A percentile compares a stretch with the other conserved stretches of the same genome.
Evolutionary conservation across 2,797 vertebrate species (phyloP).

Genomic region (Artibeus lituratus): DNA sequence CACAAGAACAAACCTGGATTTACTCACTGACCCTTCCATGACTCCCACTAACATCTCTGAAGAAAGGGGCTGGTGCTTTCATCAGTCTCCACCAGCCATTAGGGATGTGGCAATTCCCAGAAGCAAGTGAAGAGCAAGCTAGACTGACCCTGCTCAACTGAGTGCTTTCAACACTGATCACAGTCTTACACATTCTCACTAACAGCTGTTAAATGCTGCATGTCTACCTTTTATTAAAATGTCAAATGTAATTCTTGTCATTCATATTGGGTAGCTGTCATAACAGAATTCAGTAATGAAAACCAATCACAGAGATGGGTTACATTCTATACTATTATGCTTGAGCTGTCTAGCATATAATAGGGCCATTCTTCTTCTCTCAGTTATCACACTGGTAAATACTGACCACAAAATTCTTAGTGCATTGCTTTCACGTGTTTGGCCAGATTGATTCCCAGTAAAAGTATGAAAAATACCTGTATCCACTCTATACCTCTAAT

Average conservation of each 20-base stretch:
- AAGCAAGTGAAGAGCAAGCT: neutral
- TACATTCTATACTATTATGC: neutral
- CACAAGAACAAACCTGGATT: neutral
- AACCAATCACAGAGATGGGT: conserved; percentile 33
- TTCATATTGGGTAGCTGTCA: conserved; percentile 43
- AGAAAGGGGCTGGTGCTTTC: neutral
- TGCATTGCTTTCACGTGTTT: neutral
- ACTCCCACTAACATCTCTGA: neutral
- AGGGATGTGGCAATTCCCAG: neutral
- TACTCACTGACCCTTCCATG: neutral
- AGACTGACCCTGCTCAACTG: neutral
- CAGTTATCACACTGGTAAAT: conserved; percentile 33
- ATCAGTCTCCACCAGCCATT: neutral
- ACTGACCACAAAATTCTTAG: conserved; percentile 34
- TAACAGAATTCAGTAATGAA: conserved; percentile 54
- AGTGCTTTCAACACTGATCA: conserved; percentile 1
- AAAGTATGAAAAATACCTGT: conserved; percentile 46
- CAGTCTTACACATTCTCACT: neutral
- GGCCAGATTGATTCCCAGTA: conserved; percentile 22
- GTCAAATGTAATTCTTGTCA: conserved; percentile 54
- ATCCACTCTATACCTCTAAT: neutral
- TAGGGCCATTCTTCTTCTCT: conserved; percentile 54
- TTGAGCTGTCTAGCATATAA: conserved; percentile 28
- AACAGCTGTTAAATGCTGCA: conserved; percentile 30
- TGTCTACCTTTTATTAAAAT: conserved; percentile 63